Evolutionary conservation across 2,888 invertebrate genomes (phyloP), one percentile per base, ranked within the genome.

Genomic region (Hartigia nigra): DNA sequence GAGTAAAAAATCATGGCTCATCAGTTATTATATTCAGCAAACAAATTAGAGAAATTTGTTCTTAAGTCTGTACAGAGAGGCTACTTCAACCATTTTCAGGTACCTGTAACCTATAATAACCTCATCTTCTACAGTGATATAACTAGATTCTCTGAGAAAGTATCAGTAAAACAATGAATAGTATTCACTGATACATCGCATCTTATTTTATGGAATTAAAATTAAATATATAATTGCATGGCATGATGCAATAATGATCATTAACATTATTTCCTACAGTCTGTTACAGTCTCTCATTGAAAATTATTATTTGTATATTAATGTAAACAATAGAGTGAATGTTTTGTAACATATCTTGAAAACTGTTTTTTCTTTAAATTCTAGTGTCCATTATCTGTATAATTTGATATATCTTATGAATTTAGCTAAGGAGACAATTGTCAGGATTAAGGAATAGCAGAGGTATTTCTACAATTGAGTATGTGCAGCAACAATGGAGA

Each of bases 401-500:
- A 72, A 31, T 32, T 31, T 34, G 12, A 31, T 12, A 5, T 72
- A 14, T 12, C 72, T 72, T 34, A 14, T 72, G 5, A 14, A 72
- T 88, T 39, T 82, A 93, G 93, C 80, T 92, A 69, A 89, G 88
- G 85, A 89, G 89, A 77, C 91, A 90, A 78, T 87, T 93, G 39
- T 88, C 90, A 3, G 79, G 88, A 70, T 83, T 92, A 36, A 91
- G 87, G 81, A 89, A 88, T 86, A 85, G 85, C 84, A 91, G 88
- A 36, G 94, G 94, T 85, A 92, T 93, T 83, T 93, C 93, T 85
- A 93, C 92, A 83, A 84, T 94, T 87, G 93, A 94, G 92, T 92
- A 93, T 85, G 92, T 95, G 84, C 91, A 94, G 90, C 93, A 94
- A 87, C 93, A 95, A 86, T 96, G 93, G 93, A 92, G 90, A 83